phyloP scores from a whole-genome alignment of 2,888 invertebrate genomes.

The Drosophila sordidula region DNA sequence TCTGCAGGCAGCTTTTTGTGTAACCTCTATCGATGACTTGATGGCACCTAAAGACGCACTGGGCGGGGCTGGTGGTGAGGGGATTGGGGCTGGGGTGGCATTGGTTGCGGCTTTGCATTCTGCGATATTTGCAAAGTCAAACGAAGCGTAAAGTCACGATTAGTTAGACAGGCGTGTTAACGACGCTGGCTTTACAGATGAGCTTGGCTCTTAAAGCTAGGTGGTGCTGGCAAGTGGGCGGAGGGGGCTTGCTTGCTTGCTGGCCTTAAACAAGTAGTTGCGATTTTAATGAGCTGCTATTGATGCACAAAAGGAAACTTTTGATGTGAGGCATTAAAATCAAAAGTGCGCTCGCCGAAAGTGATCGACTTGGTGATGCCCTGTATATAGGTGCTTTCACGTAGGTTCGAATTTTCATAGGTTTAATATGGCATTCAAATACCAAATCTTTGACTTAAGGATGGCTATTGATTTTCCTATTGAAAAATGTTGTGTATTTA shows the following conservation, averaged over 20 bases:
- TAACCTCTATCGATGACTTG: slow-evolving; percentile 66
- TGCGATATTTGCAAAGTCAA: slow-evolving; percentile 82
- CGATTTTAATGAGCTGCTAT: slow-evolving; percentile 77
- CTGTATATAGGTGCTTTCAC: not conserved
- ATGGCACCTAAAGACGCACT: slow-evolving; percentile 5
- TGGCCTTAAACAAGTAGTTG: slow-evolving; percentile 55
- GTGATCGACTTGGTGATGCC: not conserved
- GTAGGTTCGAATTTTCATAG: too few relatives aligned
- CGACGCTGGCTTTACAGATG: slow-evolving; percentile 66
- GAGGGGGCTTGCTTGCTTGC: slow-evolving; percentile 14
- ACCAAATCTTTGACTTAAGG: too few relatives aligned
- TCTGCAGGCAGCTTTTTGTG: slow-evolving; percentile 52
- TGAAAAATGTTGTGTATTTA: too few relatives aligned
- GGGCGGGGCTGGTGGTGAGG: not conserved
- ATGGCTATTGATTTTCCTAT: too few relatives aligned
- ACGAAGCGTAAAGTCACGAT: slow-evolving; percentile 84
- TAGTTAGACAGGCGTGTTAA: slow-evolving; percentile 84
- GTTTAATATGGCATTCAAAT: too few relatives aligned
- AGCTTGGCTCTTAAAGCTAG: slow-evolving; percentile 10
- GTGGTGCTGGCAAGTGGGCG: too few relatives aligned
- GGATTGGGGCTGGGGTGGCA: not conserved
- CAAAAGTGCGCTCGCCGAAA: not conserved
- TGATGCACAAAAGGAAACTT: slow-evolving; percentile 64
- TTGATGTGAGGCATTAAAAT: slow-evolving; percentile 65
- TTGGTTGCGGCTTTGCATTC: slow-evolving; percentile 55